These are phyloP conservation scores for Amorpha juglandis DNA, from an alignment of 2,888 invertebrate species.

Conservation along the genomic window DNA sequence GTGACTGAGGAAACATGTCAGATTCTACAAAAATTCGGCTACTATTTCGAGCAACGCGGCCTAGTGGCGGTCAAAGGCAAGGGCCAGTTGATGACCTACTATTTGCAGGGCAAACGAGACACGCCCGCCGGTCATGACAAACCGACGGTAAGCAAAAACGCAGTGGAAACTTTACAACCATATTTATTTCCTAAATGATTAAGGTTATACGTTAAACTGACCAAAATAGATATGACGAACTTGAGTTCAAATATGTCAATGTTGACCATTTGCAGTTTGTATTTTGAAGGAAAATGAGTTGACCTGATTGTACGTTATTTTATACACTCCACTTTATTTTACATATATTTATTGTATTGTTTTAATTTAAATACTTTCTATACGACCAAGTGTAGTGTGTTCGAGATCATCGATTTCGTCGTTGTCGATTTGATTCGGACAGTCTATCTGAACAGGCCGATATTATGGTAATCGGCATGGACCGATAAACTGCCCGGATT, in stretches of 20 bases:
- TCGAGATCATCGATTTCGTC: not conserved
- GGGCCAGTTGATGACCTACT: slow-evolving; percentile 97
- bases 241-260: slow-evolving; percentile 5
- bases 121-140: slow-evolving; percentile 40
- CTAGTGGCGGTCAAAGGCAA: slow-evolving; percentile 98
- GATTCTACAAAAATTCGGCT: slow-evolving; percentile 95
- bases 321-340: not conserved
- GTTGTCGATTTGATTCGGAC: slow-evolving; percentile 53
- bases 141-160: slow-evolving; percentile 46
- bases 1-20: slow-evolving; percentile 97
- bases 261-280: not conserved
- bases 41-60: slow-evolving; percentile 96
- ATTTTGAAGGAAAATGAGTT: not conserved
- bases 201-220: slow-evolving; percentile 6
- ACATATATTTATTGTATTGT: not conserved
- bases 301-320: not conserved
- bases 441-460: slow-evolving; percentile 80
- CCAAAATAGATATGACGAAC: slow-evolving; percentile 6
- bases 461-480: slow-evolving; percentile 51
- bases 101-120: slow-evolving; percentile 87
- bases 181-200: not conserved
- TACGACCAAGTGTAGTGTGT: not conserved
- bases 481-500: slow-evolving; percentile 61
- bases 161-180: not conserved
- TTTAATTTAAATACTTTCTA: not conserved